These are phyloP conservation scores for Euclidia mi DNA, from an alignment of 2,888 invertebrate species.

Conservation along the genomic window DNA sequence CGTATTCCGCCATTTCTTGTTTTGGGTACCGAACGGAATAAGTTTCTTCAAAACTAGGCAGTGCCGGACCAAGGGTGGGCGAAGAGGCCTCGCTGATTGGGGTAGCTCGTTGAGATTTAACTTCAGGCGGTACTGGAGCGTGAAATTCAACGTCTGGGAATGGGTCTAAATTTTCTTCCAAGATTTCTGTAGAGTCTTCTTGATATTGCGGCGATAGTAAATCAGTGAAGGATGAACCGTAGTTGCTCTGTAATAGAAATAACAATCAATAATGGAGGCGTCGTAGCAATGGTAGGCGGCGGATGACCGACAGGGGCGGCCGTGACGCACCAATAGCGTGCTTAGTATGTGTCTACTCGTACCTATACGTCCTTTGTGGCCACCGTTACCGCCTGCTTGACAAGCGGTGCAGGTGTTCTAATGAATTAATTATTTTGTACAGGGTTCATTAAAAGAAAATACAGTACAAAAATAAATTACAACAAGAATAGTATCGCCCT, in stretches of 20 bases:
- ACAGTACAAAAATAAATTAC: too few relatives aligned
- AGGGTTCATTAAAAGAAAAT: slow-evolving; percentile 6
- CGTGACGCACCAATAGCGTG: slow-evolving; percentile 77
- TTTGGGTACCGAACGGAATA: slow-evolving; percentile 94
- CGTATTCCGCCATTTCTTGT: slow-evolving; percentile 91
- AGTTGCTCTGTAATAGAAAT: slow-evolving; percentile 92
- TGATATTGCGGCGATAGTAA: slow-evolving; percentile 93
- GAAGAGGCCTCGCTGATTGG: slow-evolving; percentile 84
- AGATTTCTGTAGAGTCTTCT: slow-evolving; percentile 92
- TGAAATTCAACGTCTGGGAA: slow-evolving; percentile 92
- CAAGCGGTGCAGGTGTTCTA: slow-evolving; percentile 69
- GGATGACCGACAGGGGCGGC: slow-evolving; percentile 75
- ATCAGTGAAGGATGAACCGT: slow-evolving; percentile 95
- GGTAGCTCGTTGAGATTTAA: slow-evolving; percentile 81
- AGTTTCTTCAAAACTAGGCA: slow-evolving; percentile 97
- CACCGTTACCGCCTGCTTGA: slow-evolving; percentile 54
- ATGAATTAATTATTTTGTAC: slow-evolving; percentile 48
- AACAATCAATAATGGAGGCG: slow-evolving; percentile 82
- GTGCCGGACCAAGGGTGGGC: slow-evolving; percentile 89
- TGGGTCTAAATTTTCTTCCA: slow-evolving; percentile 93
- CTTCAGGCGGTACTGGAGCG: slow-evolving; percentile 81
- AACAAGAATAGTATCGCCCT: too few relatives aligned
- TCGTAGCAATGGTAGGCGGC: slow-evolving; percentile 80
- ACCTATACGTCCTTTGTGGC: slow-evolving; percentile 38
- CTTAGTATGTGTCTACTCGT: slow-evolving; percentile 58